Percentiles rank a stretch among this genome's conserved stretches.
Conservation (phyloP, 2,113 vertebrate genomes). For the Acrocephalus arundinaceus region DNA sequence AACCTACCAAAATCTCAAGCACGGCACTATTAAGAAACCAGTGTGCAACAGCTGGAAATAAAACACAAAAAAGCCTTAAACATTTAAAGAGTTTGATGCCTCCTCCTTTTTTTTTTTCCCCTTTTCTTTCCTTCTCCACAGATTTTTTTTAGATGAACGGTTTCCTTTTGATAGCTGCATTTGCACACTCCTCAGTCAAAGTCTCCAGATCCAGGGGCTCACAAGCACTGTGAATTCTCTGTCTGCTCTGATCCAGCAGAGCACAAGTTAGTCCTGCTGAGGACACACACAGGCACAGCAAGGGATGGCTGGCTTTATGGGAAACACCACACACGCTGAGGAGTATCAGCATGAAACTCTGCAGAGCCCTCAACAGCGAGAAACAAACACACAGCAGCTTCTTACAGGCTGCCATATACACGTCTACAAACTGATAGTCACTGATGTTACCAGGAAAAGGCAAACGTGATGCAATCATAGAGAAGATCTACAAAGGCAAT, state of each 20-base stretch:
- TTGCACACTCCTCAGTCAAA: not conserved
- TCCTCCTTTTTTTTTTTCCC: fast-evolving
- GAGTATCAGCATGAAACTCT: not conserved
- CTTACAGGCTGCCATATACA: not conserved
- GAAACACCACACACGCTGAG: not conserved
- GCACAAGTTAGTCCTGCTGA: not conserved
- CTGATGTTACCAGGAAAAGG: not conserved
- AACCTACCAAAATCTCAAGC: not conserved
- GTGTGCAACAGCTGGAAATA: not conserved
- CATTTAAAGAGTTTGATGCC: not conserved
- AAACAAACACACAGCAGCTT: not conserved
- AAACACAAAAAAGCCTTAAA: not conserved
- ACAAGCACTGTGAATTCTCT: not conserved
- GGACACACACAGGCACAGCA: not conserved
- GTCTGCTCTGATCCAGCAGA: fast-evolving
- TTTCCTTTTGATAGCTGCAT: not conserved
- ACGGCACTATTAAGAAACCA: not conserved
- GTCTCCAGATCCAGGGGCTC: not conserved
- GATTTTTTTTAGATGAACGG: not conserved
- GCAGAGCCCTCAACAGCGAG: not conserved
- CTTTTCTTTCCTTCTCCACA: not conserved
- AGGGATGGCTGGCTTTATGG: not conserved
- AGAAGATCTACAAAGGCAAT: not conserved
- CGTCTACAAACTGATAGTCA: not conserved
- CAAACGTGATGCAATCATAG: not conserved